Conservation (phyloP, 2,113 vertebrate species). For the Dicerorhinus sumatrensis region DNA sequence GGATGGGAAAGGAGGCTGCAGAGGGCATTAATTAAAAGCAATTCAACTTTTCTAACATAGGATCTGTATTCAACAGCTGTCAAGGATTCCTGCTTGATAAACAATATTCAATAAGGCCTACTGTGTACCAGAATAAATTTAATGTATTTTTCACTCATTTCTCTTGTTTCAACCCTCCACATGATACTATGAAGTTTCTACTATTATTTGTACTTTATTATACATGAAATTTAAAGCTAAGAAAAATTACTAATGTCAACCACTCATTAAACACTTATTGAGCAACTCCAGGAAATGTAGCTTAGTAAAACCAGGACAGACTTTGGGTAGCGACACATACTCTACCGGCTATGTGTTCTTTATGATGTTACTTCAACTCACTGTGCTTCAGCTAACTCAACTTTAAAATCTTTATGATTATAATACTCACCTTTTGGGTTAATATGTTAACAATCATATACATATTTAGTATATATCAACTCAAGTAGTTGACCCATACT, state of each 20-base stretch:
- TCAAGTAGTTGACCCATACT: neutral
- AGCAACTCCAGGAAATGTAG: neutral
- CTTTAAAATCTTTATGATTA: neutral
- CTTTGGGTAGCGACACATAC: neutral
- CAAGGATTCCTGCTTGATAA: neutral
- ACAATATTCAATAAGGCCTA: neutral
- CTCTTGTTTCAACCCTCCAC: neutral
- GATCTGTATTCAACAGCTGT: neutral
- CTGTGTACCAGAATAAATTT: neutral
- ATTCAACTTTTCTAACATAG: neutral
- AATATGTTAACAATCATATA: neutral
- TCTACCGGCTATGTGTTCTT: neutral
- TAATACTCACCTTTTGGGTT: neutral
- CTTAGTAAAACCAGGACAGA: neutral
- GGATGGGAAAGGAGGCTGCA: neutral
- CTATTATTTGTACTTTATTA: neutral
- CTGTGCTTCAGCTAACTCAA: neutral
- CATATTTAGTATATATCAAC: neutral
- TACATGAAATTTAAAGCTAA: neutral
- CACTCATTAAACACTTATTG: neutral
- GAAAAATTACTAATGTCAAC: neutral
- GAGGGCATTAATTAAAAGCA: neutral
- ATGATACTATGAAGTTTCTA: neutral
- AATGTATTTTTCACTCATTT: neutral
- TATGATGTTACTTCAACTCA: neutral